phyloP scores from a whole-genome alignment of 35 echinoderm and acorn worm genomes.

The Lytechinus pictus region DNA sequence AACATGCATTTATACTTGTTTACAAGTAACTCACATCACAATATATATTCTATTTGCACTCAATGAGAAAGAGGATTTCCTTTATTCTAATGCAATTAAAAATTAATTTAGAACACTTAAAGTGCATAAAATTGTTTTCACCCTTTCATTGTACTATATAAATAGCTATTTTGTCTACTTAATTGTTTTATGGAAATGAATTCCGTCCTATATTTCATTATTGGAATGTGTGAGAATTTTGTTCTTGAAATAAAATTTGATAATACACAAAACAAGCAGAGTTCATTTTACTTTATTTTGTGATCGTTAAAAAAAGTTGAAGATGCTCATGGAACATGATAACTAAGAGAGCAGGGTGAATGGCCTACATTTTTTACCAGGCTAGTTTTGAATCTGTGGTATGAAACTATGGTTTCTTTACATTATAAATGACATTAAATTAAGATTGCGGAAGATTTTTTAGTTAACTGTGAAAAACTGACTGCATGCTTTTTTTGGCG shows the following conservation, averaged over 20 bases:
- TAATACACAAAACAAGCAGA: neutral
- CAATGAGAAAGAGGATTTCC: neutral
- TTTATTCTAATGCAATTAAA: neutral
- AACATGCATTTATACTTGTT: neutral
- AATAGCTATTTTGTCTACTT: neutral
- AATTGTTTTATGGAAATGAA: constrained; percentile 38
- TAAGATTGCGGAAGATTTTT: too few species aligned
- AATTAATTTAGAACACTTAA: neutral
- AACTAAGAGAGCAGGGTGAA: too few species aligned
- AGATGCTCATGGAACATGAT: too few species aligned
- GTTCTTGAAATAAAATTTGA: neutral
- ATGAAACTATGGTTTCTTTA: too few species aligned
- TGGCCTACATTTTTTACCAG: too few species aligned
- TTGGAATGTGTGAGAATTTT: constrained; percentile 24
- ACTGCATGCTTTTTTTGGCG: too few species aligned
- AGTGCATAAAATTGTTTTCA: neutral
- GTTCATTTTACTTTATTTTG: neutral
- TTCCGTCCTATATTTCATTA: constrained; percentile 29
- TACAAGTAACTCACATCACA: neutral
- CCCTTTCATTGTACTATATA: neutral
- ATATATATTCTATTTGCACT: neutral
- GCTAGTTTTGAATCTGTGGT: too few species aligned
- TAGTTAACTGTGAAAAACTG: too few species aligned
- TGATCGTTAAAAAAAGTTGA: neutral
- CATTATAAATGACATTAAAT: too few species aligned